These are phyloP conservation scores for Apodemus agrarius DNA, from an alignment of 2,797 vertebrate species.

Conservation along the genomic window DNA sequence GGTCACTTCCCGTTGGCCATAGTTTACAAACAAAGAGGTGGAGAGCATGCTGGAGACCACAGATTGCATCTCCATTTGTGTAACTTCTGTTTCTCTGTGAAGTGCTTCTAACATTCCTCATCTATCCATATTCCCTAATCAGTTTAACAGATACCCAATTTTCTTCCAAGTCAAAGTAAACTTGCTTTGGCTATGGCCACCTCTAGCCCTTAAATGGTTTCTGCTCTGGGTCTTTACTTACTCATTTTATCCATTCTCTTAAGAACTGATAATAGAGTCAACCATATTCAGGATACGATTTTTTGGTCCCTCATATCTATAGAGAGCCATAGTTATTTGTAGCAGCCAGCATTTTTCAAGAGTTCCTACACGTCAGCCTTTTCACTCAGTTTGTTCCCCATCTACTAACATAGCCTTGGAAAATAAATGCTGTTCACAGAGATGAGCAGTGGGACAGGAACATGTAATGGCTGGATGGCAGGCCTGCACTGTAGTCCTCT, in stretches of 20 bases:
- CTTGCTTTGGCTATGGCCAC: not conserved
- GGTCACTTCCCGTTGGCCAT: not conserved
- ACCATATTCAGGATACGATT: not conserved
- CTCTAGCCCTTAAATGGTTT: not conserved
- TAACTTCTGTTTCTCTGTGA: not conserved
- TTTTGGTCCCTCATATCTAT: not conserved
- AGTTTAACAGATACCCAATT: not conserved
- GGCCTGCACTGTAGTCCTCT: not conserved
- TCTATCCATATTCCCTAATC: not conserved
- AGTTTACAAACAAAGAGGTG: not conserved
- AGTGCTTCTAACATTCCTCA: not conserved
- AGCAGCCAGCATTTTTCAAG: not conserved
- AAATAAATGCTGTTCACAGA: not conserved
- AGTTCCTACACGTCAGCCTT: not conserved
- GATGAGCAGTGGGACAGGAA: no score
- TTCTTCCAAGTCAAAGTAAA: not conserved
- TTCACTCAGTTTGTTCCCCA: not conserved
- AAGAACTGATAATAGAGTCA: not conserved
- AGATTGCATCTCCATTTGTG: not conserved
- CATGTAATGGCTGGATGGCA: fast-evolving
- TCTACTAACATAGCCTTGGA: not conserved
- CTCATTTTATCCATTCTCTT: not conserved
- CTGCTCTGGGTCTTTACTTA: not conserved
- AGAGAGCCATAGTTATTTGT: not conserved
- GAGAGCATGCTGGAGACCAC: not conserved